Base-by-base conservation (phyloP, 2,888 invertebrate genomes). In the Tenthredo mesomela region DNA sequence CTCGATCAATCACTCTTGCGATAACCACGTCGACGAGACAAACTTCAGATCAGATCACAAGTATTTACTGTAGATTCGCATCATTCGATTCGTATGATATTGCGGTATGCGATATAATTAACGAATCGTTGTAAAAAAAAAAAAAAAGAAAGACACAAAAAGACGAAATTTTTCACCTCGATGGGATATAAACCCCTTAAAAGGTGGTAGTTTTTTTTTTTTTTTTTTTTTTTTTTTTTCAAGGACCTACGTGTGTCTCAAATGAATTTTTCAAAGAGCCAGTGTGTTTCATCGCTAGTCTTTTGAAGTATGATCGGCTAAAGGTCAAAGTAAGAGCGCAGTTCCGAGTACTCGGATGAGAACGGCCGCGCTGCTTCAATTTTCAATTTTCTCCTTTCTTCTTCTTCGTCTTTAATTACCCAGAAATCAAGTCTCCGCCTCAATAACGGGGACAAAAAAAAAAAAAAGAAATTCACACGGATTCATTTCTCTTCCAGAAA, bases 11-110 rank as follows among this genome's bases (percentile, higher is more conserved):
- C 67, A 67, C 67, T 67, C 33, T 33, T 15, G 33, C 67, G 67
- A 67, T 67, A 67, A 67, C 33, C 33, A 33, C 33, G 67, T 67
- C 67, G 18, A 67, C 67, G 67, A 29, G 67, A 67, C 67, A 33
- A 67, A 67, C 67, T 67, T 25, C 67, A 67, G 33, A 67, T 67
- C 33, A n/a, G n/a, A n/a, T n/a, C n/a, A n/a, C n/a, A 18, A 33
- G 6, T 33, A 29, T 33, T 67, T 33, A 33, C 61, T 29, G 33
- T 15, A 67, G 67, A 15, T 33, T 29, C 67, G 15, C 25, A 65
- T 29, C 65, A 10, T 29, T 65, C 65, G 21, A 65, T 65, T 29
- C 12, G 29, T n/a, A n/a, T 6, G 18, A 29, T 65, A 65, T 25
- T 21, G 58, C 58, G 10, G 65, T 61, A 61, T 21, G 61, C 61